Evolutionary conservation across 2,113 vertebrate genomes (phyloP).

Genomic region (Carlito syrichta): DNA sequence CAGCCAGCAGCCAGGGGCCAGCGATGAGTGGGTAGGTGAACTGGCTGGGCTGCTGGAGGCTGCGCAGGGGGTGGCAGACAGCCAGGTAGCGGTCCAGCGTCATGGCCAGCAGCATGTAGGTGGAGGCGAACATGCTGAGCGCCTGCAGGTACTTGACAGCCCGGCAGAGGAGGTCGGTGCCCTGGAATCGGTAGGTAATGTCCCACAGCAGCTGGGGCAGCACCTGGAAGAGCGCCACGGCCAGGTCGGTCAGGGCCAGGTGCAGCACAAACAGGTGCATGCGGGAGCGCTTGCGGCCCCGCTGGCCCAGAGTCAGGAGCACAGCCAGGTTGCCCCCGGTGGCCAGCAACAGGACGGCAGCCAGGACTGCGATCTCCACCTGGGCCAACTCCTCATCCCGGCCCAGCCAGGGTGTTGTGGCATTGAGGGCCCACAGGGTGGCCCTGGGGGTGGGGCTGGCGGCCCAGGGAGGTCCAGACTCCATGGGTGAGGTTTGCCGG

Average conservation of each 20-base stretch:
- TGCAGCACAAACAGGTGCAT: slow-evolving; percentile 87
- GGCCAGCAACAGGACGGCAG: slow-evolving; percentile 78
- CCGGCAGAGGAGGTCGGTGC: slow-evolving; percentile 83
- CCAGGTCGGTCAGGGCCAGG: slow-evolving; percentile 83
- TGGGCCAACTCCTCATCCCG: slow-evolving; percentile 85
- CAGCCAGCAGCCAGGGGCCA: slow-evolving; percentile 81
- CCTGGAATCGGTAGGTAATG: slow-evolving; percentile 85
- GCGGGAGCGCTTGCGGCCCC: slow-evolving; percentile 79
- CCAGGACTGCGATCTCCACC: slow-evolving; percentile 82
- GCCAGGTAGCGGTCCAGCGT: slow-evolving; percentile 86
- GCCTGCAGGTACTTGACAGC: slow-evolving; percentile 86
- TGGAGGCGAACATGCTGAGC: slow-evolving; percentile 88
- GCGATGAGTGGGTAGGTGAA: slow-evolving; percentile 78
- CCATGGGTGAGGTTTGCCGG: slow-evolving; percentile 27
- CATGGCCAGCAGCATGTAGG: slow-evolving; percentile 86
- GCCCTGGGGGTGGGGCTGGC: background rate
- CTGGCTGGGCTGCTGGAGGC: slow-evolving; percentile 81
- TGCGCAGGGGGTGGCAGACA: slow-evolving; percentile 83
- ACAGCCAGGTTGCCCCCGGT: slow-evolving; percentile 79
- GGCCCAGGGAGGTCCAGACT: background rate
- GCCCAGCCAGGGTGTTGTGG: slow-evolving; percentile 72
- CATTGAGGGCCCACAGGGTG: slow-evolving; percentile 47
- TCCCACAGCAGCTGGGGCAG: slow-evolving; percentile 87
- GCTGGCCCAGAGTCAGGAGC: slow-evolving; percentile 77
- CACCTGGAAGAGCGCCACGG: slow-evolving; percentile 83